A percentile compares a stretch with the other conserved stretches of the same genome.
phyloP scores from a whole-genome alignment of 2,113 vertebrate genomes.

The Eolophus roseicapilla region DNA sequence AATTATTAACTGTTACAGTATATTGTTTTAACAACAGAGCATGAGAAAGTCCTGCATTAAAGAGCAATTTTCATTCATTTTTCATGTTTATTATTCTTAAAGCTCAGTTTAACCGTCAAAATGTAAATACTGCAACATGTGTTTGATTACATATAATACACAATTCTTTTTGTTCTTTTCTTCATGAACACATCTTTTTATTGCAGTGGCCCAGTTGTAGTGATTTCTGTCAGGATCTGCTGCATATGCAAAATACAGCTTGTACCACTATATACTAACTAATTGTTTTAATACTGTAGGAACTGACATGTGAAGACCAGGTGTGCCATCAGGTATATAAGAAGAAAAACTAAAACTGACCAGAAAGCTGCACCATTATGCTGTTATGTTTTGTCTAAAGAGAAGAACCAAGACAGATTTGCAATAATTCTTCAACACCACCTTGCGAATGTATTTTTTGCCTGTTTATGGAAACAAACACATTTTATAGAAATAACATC shows the following conservation, averaged over 20 bases:
- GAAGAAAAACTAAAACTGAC: conserved; percentile 73
- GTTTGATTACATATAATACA: neutral
- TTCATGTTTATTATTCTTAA: conserved; percentile 64
- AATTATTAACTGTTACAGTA: neutral
- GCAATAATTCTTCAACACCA: neutral
- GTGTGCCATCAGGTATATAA: conserved; percentile 90
- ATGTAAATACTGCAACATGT: conserved; percentile 48
- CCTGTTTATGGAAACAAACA: neutral
- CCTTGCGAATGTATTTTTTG: neutral
- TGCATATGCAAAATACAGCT: neutral
- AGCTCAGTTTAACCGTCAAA: conserved; percentile 66
- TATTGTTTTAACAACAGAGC: conserved; percentile 47
- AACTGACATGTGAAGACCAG: conserved; percentile 86
- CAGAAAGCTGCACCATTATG: neutral
- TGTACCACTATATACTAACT: neutral
- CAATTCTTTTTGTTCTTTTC: neutral
- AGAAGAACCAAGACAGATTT: neutral
- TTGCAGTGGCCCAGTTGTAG: neutral
- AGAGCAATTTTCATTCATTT: conserved; percentile 50
- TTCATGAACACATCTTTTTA: conserved; percentile 5
- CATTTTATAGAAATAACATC: neutral
- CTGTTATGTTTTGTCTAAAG: neutral
- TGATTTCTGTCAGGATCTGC: neutral
- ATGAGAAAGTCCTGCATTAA: conserved; percentile 19
- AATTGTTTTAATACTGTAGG: conserved; percentile 74